These are phyloP conservation scores for Sorex araneus DNA, from an alignment of 2,113 vertebrate species.

Conservation along the genomic window DNA sequence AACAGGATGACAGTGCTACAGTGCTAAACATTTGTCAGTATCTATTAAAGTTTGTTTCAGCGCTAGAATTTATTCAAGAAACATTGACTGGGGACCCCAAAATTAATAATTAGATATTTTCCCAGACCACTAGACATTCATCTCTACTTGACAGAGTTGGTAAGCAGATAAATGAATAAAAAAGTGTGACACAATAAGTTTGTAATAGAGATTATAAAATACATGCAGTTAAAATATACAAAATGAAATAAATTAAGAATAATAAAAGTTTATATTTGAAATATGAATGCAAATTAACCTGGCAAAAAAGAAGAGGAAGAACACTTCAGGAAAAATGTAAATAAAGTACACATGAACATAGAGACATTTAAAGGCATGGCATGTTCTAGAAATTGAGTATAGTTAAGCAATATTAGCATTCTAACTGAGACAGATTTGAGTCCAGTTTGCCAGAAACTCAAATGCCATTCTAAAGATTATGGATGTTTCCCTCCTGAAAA, in stretches of 20 bases:
- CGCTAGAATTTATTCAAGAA: slow-evolving; percentile 43
- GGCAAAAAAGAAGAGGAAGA: slow-evolving; percentile 40
- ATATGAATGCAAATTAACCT: background rate
- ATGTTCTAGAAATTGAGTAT: slow-evolving; percentile 53
- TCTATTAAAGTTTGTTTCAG: slow-evolving; percentile 32
- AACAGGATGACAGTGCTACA: no score
- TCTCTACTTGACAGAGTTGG: background rate
- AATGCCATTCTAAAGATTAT: slow-evolving; percentile 15
- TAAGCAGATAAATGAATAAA: slow-evolving; percentile 8
- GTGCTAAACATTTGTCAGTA: no score
- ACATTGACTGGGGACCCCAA: slow-evolving; percentile 13
- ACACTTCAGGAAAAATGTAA: background rate
- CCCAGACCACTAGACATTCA: slow-evolving; percentile 51
- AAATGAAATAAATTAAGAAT: slow-evolving; percentile 33
- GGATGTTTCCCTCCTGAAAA: slow-evolving; percentile 32
- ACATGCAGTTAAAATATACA: background rate
- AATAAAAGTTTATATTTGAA: slow-evolving; percentile 14
- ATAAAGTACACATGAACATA: slow-evolving; percentile 1
- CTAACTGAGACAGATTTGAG: slow-evolving; percentile 24
- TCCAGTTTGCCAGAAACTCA: slow-evolving; percentile 47
- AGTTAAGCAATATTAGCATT: slow-evolving; percentile 9
- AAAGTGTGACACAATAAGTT: background rate
- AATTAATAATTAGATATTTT: slow-evolving; percentile 47
- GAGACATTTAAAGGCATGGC: background rate
- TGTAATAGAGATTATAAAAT: slow-evolving; percentile 47